Evolutionary conservation across 1,140 invertebrate genomes (phyloP).

Genomic region (Drosophila kurseongensis): DNA sequence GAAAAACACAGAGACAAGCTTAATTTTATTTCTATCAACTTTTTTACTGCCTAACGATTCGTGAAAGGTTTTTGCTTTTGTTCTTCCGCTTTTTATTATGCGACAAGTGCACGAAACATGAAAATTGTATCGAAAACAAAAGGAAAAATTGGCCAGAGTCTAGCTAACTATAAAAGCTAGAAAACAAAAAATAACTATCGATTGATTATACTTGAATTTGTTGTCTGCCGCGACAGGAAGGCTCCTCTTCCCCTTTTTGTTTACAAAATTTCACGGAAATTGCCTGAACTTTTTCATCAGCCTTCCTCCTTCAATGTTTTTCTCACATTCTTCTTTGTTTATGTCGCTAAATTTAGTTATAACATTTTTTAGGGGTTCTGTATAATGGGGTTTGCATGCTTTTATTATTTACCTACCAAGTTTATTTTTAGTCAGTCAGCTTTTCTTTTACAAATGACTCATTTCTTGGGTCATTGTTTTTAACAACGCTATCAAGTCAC

Average conservation of each 20-base stretch:
- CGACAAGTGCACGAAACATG: slow-evolving; percentile 34
- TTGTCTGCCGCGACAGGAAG: slow-evolving; percentile 1
- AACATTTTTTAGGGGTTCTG: not conserved
- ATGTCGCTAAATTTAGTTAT: slow-evolving; percentile 29
- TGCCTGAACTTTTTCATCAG: slow-evolving; percentile 21
- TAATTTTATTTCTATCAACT: slow-evolving; percentile 55
- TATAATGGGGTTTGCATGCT: not conserved
- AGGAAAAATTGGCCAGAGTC: not conserved
- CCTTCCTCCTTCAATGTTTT: slow-evolving; percentile 1
- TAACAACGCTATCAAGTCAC: not conserved
- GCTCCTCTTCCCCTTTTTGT: slow-evolving; percentile 13
- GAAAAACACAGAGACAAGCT: slow-evolving; percentile 20
- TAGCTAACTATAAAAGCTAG: not conserved
- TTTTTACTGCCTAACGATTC: slow-evolving; percentile 52
- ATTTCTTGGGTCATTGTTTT: slow-evolving; percentile 6
- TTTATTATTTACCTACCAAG: slow-evolving; percentile 5
- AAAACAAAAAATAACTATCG: slow-evolving; percentile 32
- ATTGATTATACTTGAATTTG: slow-evolving; percentile 30
- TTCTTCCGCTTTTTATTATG: slow-evolving; percentile 27
- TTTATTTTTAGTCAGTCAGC: slow-evolving; percentile 9
- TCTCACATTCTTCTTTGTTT: slow-evolving; percentile 19
- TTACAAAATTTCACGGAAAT: slow-evolving; percentile 30
- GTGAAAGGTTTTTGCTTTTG: slow-evolving; percentile 40
- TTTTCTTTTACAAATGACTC: not conserved
- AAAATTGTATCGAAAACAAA: slow-evolving; percentile 17